Evolutionary conservation across 2,888 invertebrate genomes (phyloP), one percentile per base, ranked within the genome.

Genomic region (Mylabris sibirica): DNA sequence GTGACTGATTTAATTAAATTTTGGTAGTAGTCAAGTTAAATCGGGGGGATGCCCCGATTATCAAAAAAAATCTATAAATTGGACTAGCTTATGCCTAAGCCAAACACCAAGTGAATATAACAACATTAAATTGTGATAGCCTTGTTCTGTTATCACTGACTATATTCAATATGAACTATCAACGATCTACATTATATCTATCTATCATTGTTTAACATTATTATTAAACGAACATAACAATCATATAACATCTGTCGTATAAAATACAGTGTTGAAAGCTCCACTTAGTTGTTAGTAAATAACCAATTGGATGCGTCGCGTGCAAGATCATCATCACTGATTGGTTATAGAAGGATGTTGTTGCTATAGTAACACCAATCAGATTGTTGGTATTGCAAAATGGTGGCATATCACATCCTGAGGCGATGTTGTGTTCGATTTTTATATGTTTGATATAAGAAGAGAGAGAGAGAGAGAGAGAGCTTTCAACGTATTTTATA

Each of bases 111-210:
- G 85, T 85, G 85, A 85, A 82, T 85, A 85, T 85, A 85, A 85
- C 85, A 81, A 84, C 82, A 85, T 85, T 85, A 85, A 84, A 84
- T 83, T 83, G 83, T 85, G 85, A 85, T 85, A 85, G 84, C 84
- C 84, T 84, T 84, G 84, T 84, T 84, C 84, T 84, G 83, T 84
- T 85, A 84, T 84, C 84, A 82, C 77, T 77, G 66, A 49, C 64
- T 70, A 49, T 57, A 75, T 76, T 76, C 57, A 30, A 30, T 30
- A 41, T 59, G 22, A 60, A 30, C 41, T 66, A 67, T 69, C 71
- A 62, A 38, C 62, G 65, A 67, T 69, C 63, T 60, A 60, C 73
- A 70, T 72, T 71, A 65, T 71, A 74, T 64, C 66, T 62, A 69
- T 68, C 67, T 65, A 72, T 69, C 67, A 41, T 59, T 70, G 63